Evolutionary conservation across 2,888 invertebrate genomes (phyloP).

Genomic region (Cremastobaeus sp.): DNA sequence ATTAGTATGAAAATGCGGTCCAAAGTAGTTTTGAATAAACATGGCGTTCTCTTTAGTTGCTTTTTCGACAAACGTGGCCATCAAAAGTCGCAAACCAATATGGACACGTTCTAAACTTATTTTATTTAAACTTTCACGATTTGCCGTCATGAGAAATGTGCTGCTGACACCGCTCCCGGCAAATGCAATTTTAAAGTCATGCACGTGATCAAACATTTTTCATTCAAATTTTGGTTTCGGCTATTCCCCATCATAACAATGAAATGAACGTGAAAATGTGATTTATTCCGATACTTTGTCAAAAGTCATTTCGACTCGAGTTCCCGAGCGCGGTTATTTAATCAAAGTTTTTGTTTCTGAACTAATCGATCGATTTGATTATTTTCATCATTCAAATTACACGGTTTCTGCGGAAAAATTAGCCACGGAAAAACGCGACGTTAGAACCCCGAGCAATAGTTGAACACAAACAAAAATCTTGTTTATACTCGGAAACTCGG

Average conservation of each 20-base stretch:
- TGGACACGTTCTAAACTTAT: constrained; percentile 69
- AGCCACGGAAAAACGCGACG: too few relatives aligned
- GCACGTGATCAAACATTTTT: constrained; percentile 53
- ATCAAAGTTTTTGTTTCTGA: too few relatives aligned
- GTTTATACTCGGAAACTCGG: too few relatives aligned
- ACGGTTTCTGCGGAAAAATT: too few relatives aligned
- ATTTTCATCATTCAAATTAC: too few relatives aligned
- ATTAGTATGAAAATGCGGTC: constrained; percentile 76
- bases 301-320: constrained; percentile 10
- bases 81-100: constrained; percentile 55
- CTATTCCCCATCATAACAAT: constrained; percentile 28
- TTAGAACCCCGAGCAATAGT: too few relatives aligned
- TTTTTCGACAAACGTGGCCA: constrained; percentile 42
- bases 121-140: constrained; percentile 74
- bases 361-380: too few relatives aligned
- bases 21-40: constrained; percentile 72
- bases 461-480: too few relatives aligned
- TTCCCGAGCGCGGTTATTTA: too few relatives aligned
- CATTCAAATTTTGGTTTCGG: constrained; percentile 53
- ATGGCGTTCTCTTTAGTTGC: constrained; percentile 59
- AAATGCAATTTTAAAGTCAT: constrained; percentile 62
- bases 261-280: constrained; percentile 40
- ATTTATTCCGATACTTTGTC: constrained; percentile 45
- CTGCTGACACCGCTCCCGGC: constrained; percentile 42
- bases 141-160: constrained; percentile 52